Base-by-base conservation (phyloP, 2,113 vertebrate genomes). In the Engystomops pustulosus region DNA sequence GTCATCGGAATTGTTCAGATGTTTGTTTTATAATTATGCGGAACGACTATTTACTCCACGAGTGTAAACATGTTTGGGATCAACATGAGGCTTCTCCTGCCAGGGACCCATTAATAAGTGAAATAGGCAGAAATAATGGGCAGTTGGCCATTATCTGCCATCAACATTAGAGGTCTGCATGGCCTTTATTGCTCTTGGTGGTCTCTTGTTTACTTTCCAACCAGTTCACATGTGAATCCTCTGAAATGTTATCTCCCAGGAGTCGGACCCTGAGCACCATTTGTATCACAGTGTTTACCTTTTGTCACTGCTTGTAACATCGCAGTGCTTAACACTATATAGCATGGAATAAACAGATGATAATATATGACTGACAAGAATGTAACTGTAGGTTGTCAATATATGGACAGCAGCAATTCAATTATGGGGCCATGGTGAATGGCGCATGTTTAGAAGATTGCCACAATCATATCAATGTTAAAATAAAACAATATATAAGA, bases 221-320 rank as follows among this genome's bases (percentile, higher is more conserved):
- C 51, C 51, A 38, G 8, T 55, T 77, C 45, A 55, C 51, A 36
- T 77, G 74, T 77, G 51, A 77, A 77, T 23, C 49, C 49, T 77
- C 74, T 58, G 11, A 12, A 36, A 36, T 36, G 74, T 77, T 77
- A 77, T 77, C 49, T 77, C 18, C 51, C 74, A 53, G 18, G 53
- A 55, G 30, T n/a, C 6, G 34, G 32, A 74, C 41, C 25, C 44
- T 32, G 23, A 49, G 18, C 10, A 9, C 32, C 51, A 76, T 77
- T 55, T 77, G 51, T 77, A 55, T 23, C 9, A 9, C 3, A 8
- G 17, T 77, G 74, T 77, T 77, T 77, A 77, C 38, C 74, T 77
- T 38, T 78, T 78, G 75, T 60, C 75, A 78, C 49, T 55, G 53
- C 20, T 60, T 78, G 47, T 78, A 58, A 77, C 74, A 38, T 2